Evolutionary conservation across 2,888 invertebrate species (phyloP), one percentile per base, ranked within the genome.

Genomic region (Hydroisotoma schaefferi): DNA sequence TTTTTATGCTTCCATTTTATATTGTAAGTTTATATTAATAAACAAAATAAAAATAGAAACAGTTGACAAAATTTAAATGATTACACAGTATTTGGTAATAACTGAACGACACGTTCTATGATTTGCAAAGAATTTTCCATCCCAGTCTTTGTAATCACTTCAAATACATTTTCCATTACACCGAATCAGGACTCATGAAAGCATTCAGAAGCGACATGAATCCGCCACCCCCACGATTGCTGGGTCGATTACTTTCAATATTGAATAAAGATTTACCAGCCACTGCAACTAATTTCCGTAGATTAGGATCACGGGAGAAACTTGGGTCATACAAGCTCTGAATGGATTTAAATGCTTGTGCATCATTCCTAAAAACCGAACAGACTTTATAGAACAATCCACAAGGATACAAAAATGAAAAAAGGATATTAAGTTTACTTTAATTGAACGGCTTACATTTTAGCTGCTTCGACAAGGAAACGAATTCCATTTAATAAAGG

Each of bases 191-290:
- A 55, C 62, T 65, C 43, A 69, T 63, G 49, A 69, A 65, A 5
- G 69, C 69, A 44, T 65, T 67, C 10, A 69, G 33, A 5, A 67
- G 59, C 2, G 69, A 67, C 63, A 69, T 63, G 4, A 69, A 48
- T 27, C 62, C 59, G 15, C 61, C 60, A n/a, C 55, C 56, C 43
- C 43, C 33, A 22, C 18, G 3, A 46, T 18, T 43, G n/a, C 57
- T 48, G 3, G 62, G 48, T 43, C 67, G 67, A 29, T 66, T 66
- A 10, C 64, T 22, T 20, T 57, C 44, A 40, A 61, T 46, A 44
- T 67, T 65, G 46, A 69, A 69, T 1, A 69, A 26, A 20, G 61
- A 57, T 38, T 67, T 69, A 20, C 69, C 69, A 43, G 65, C 63
- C 38, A 37, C 48, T 4, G 43, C 57, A 22, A 69, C 58, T 25